Evolutionary conservation across 1,140 invertebrate genomes (phyloP).

Genomic region (Pararge aegeria): DNA sequence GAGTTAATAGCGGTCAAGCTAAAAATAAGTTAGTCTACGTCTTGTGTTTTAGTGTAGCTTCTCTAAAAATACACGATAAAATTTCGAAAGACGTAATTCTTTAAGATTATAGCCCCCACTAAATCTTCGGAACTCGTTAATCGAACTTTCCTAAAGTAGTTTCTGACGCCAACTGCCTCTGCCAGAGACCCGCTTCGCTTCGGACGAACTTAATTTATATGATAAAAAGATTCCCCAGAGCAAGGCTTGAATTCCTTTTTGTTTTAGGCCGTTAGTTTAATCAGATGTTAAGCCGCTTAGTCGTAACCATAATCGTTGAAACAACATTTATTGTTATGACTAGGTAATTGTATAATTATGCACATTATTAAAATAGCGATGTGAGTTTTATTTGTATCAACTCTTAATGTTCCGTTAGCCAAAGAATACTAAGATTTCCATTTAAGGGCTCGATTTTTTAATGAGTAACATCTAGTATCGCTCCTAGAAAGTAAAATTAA

Average conservation of each 20-base stretch:
- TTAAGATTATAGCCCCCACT: conserved; percentile 61
- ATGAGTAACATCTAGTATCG: too few relatives aligned
- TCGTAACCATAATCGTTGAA: too few relatives aligned
- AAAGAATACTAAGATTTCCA: too few relatives aligned
- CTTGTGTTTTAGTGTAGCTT: conserved; percentile 3
- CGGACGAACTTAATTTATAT: conserved; percentile 57
- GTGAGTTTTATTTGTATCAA: too few relatives aligned
- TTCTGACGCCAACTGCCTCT: conserved; percentile 67
- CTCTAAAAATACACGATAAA: conserved; percentile 38
- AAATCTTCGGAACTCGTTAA: conserved; percentile 73
- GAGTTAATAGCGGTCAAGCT: neutral
- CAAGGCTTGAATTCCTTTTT: conserved; percentile 39
- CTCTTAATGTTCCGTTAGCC: too few relatives aligned
- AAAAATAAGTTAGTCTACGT: conserved; percentile 4
- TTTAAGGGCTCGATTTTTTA: too few relatives aligned
- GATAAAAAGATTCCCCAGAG: conserved; percentile 62
- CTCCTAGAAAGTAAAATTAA: too few relatives aligned
- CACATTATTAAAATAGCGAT: too few relatives aligned
- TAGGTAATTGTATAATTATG: too few relatives aligned
- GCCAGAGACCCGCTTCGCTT: conserved; percentile 45
- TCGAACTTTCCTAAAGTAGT: conserved; percentile 66
- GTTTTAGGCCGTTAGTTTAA: conserved; percentile 4
- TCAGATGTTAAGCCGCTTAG: neutral
- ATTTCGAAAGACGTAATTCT: conserved; percentile 53
- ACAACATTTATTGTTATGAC: too few relatives aligned